Conservation (phyloP, 2,113 vertebrate genomes). For the Leptosomus discolor region DNA sequence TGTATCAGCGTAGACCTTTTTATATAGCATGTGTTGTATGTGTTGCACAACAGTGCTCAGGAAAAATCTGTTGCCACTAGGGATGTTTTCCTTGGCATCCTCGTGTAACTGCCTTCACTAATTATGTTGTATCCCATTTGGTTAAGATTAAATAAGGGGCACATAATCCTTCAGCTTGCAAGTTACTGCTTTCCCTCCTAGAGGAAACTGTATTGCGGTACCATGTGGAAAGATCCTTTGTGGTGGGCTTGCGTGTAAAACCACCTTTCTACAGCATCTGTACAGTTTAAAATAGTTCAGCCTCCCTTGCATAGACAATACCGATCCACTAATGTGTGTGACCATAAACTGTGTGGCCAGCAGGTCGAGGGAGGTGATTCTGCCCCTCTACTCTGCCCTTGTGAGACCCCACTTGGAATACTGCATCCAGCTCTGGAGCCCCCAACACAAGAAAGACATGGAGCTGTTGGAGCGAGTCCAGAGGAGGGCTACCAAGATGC, state of each 20-base stretch:
- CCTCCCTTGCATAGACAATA: not conserved
- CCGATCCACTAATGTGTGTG: too few species aligned
- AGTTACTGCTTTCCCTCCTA: not conserved
- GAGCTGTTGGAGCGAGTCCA: too few species aligned
- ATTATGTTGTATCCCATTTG: not conserved
- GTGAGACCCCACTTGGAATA: too few species aligned
- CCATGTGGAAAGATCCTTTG: accelerated
- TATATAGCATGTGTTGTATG: not conserved
- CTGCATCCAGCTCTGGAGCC: too few species aligned
- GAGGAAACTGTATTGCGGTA: not conserved
- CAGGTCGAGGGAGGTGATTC: too few species aligned
- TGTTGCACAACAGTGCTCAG: not conserved
- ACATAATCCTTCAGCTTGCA: not conserved
- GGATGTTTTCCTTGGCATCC: not conserved
- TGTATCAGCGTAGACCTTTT: not conserved
- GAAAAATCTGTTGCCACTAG: not conserved
- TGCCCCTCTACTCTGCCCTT: too few species aligned
- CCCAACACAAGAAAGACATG: too few species aligned
- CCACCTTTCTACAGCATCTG: not conserved
- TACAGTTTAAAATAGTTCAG: not conserved
- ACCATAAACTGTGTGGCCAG: too few species aligned
- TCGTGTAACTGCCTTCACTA: not conserved
- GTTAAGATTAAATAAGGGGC: not conserved
- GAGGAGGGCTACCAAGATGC: too few species aligned
- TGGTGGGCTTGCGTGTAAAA: not conserved